Conservation (phyloP, 35 echinoderm and acorn worm species). For the Anneissia japonica region DNA sequence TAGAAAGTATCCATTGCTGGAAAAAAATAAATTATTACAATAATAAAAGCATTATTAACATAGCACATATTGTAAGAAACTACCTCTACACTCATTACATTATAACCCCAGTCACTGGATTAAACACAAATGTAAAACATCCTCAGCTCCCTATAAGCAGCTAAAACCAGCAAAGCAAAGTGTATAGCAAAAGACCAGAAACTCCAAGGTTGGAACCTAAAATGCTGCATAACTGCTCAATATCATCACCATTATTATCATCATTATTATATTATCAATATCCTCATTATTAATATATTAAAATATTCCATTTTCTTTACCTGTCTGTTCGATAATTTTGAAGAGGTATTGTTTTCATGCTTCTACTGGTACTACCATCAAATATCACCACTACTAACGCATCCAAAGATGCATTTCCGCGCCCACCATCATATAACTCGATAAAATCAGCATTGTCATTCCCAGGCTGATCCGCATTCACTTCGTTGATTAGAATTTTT, state of each 20-base stretch:
- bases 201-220: background rate
- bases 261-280: too few relatives aligned
- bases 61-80: background rate
- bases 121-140: background rate
- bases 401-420: conserved; percentile 62
- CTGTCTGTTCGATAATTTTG: conserved; percentile 56
- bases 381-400: conserved; percentile 58
- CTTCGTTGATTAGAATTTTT: conserved; percentile 76
- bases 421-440: conserved; percentile 88
- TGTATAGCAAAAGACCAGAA: background rate
- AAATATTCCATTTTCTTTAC: too few relatives aligned
- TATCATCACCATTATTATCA: too few relatives aligned
- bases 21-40: background rate
- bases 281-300: too few relatives aligned
- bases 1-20: conserved; percentile 57
- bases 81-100: background rate
- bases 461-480: conserved; percentile 39
- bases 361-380: background rate
- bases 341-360: conserved; percentile 24
- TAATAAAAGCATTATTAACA: background rate
- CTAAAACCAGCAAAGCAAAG: background rate
- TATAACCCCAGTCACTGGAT: too few relatives aligned
- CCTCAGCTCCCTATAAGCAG: background rate
- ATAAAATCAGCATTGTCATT: conserved; percentile 58
- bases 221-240: background rate